Percentiles rank a stretch among this genome's conserved stretches.
These are phyloP conservation scores for Piscicola geometra DNA, from an alignment of 2,888 invertebrate genomes.

Conservation along the genomic window DNA sequence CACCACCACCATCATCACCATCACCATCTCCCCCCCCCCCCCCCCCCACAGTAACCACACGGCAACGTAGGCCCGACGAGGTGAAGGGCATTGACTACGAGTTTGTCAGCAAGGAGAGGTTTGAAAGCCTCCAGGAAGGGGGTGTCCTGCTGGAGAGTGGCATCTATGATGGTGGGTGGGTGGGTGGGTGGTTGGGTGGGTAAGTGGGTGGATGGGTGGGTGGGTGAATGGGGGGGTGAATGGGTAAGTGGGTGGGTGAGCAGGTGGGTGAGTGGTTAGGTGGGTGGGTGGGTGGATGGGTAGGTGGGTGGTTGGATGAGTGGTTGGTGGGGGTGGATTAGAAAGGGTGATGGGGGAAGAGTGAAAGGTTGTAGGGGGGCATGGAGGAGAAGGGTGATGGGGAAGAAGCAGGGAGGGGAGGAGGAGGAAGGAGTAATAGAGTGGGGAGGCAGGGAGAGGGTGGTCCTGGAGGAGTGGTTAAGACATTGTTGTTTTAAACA, in stretches of 20 bases:
- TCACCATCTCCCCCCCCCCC: not conserved
- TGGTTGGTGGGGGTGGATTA: not conserved
- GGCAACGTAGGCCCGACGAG: slow-evolving; percentile 61
- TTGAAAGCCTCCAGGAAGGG: slow-evolving; percentile 60
- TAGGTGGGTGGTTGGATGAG: not conserved
- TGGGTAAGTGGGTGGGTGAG: not conserved
- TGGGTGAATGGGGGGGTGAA: not conserved
- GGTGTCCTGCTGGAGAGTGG: slow-evolving; percentile 65
- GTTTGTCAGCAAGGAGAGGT: slow-evolving; percentile 61
- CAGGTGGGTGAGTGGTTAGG: not conserved
- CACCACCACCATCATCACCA: not conserved
- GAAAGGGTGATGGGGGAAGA: no score
- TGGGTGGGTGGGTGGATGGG: not conserved
- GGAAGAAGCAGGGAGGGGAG: no score
- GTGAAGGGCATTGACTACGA: slow-evolving; percentile 65
- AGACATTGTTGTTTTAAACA: no score
- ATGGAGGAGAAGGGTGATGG: not conserved
- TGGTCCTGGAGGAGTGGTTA: no score
- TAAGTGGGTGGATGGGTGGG: not conserved
- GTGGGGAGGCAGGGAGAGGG: no score
- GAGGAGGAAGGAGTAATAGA: no score
- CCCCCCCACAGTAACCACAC: slow-evolving; percentile 59
- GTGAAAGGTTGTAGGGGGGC: not conserved
- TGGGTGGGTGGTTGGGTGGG: not conserved
- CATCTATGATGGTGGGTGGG: slow-evolving; percentile 61